These are phyloP conservation scores for Psix sp. DNA, from an alignment of 1,140 invertebrate genomes.

Conservation along the genomic window DNA sequence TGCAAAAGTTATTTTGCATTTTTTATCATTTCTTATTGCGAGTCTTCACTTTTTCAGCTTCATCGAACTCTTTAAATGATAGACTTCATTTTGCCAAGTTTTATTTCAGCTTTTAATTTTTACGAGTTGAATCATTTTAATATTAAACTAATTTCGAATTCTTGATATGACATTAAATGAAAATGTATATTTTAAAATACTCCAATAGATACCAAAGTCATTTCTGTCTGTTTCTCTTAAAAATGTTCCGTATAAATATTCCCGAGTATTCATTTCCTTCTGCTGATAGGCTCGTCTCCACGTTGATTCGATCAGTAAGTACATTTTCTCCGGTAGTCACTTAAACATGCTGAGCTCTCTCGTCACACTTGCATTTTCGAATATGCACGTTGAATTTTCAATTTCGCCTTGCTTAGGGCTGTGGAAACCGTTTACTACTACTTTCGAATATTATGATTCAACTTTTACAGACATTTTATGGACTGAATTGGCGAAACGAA, in stretches of 20 bases:
- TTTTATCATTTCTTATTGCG: no score
- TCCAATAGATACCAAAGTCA: conserved; percentile 34
- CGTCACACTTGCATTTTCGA: conserved; percentile 57
- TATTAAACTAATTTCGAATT: conserved; percentile 49
- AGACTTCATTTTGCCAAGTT: no score
- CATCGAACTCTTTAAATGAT: no score
- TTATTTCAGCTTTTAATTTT: no score
- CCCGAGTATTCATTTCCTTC: conserved; percentile 64
- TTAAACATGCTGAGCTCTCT: conserved; percentile 47
- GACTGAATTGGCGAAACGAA: background rate
- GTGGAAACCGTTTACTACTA: conserved; percentile 31
- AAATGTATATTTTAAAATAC: no score
- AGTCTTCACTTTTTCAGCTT: no score
- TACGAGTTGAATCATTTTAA: no score
- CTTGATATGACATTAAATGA: no score
- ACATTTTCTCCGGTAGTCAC: conserved; percentile 58
- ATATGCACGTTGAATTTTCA: conserved; percentile 57
- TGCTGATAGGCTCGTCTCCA: conserved; percentile 60
- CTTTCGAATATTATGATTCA: conserved; percentile 28
- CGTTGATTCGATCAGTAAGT: conserved; percentile 59
- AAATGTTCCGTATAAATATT: conserved; percentile 63
- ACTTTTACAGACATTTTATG: conserved; percentile 8
- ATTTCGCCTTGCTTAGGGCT: conserved; percentile 27
- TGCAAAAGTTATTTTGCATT: no score
- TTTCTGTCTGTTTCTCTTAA: conserved; percentile 34